Conservation (phyloP, 2,888 invertebrate genomes). For the Listrodromus nycthemerus region DNA sequence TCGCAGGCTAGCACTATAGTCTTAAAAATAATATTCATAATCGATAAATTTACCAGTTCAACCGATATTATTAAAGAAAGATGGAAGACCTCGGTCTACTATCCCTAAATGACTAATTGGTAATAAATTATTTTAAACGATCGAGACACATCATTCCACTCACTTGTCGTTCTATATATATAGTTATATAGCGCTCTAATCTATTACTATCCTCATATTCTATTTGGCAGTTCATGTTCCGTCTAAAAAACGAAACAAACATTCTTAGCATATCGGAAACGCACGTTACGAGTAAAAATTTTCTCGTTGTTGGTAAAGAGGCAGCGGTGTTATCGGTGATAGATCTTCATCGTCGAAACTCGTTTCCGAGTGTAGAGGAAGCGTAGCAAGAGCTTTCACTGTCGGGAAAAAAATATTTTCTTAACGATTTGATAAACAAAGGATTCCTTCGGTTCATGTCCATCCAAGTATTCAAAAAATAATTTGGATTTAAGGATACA, state of each 20-base stretch:
- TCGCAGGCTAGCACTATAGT: not conserved
- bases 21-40: slow-evolving; percentile 34
- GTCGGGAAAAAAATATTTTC: slow-evolving; percentile 68
- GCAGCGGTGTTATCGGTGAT: slow-evolving; percentile 92
- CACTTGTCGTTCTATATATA: slow-evolving; percentile 1
- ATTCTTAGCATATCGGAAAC: slow-evolving; percentile 3
- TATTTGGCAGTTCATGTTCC: slow-evolving; percentile 38
- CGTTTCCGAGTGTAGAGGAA: slow-evolving; percentile 86
- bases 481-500: not conserved
- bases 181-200: slow-evolving; percentile 18
- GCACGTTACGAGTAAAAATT: slow-evolving; percentile 88
- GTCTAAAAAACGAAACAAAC: slow-evolving; percentile 6
- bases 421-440: not conserved
- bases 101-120: slow-evolving; percentile 6
- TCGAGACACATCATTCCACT: not conserved
- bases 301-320: slow-evolving; percentile 94
- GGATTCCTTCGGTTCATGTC: not conserved
- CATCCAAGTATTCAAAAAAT: not conserved
- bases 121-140: slow-evolving; percentile 8
- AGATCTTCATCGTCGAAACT: slow-evolving; percentile 89
- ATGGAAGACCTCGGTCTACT: slow-evolving; percentile 31
- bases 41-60: slow-evolving; percentile 2
- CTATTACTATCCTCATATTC: slow-evolving; percentile 23
- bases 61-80: slow-evolving; percentile 34
- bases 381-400: slow-evolving; percentile 92